Percentiles rank a stretch among this genome's conserved stretches.
phyloP scores from a whole-genome alignment of 2,888 invertebrate species.

The Lepidocyrtinus sp. region DNA sequence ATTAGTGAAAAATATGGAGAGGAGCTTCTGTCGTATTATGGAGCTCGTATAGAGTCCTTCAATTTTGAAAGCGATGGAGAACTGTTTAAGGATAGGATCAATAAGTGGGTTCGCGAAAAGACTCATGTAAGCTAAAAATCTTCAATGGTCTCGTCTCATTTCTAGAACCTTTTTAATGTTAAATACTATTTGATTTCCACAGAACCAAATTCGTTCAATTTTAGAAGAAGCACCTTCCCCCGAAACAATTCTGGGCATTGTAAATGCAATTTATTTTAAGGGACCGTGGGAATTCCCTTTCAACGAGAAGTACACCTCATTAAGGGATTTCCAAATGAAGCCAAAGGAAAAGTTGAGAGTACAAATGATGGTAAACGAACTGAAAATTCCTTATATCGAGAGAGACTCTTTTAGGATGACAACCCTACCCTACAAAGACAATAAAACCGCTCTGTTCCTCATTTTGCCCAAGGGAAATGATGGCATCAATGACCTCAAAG shows the following conservation, averaged over 20 bases:
- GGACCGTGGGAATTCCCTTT: constrained; percentile 82
- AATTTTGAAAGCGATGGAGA: constrained; percentile 64
- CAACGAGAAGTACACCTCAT: constrained; percentile 75
- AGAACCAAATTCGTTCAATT: constrained; percentile 78
- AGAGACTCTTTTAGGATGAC: constrained; percentile 78
- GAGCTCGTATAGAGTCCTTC: constrained; percentile 55
- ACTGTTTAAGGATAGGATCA: constrained; percentile 57
- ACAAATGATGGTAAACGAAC: constrained; percentile 81
- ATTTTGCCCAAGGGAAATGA: constrained; percentile 77
- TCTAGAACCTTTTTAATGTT: background rate
- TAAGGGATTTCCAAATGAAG: constrained; percentile 75
- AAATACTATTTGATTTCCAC: constrained; percentile 3
- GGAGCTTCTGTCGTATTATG: constrained; percentile 58
- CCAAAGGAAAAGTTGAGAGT: constrained; percentile 72
- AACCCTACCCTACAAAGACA: constrained; percentile 82
- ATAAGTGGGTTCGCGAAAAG: constrained; percentile 67
- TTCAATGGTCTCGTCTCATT: background rate
- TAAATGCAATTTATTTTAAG: constrained; percentile 81
- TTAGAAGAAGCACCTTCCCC: constrained; percentile 75
- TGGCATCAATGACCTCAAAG: constrained; percentile 72
- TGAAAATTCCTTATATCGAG: constrained; percentile 77
- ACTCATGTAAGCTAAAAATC: constrained; percentile 62
- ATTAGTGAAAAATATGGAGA: constrained; percentile 35
- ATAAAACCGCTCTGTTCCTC: constrained; percentile 77
- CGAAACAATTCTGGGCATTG: constrained; percentile 77